Conservation (phyloP, 2,113 vertebrate genomes). For the Protobothrops flavoviridis region DNA sequence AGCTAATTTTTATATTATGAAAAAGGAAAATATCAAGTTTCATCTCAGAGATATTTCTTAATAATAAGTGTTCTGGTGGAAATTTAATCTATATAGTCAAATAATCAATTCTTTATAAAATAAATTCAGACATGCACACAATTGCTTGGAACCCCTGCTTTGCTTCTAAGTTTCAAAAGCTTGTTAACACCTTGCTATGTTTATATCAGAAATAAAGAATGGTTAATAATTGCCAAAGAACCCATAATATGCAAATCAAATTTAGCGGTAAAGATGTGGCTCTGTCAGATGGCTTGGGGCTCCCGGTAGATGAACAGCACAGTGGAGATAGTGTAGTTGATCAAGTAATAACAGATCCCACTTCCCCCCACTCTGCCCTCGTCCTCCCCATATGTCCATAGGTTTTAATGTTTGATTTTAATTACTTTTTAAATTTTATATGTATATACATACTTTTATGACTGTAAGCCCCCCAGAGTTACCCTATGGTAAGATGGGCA, state of each 20-base stretch:
- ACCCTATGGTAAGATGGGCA: too few relatives aligned
- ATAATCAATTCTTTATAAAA: neutral
- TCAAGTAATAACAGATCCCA: neutral
- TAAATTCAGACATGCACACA: neutral
- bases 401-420: too few relatives aligned
- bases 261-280: neutral
- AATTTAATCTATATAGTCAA: neutral
- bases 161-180: neutral
- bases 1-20: neutral
- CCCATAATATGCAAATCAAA: neutral
- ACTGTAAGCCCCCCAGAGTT: too few relatives aligned
- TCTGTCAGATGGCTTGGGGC: neutral
- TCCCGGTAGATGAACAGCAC: neutral
- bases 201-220: neutral
- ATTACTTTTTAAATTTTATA: too few relatives aligned
- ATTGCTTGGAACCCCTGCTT: neutral
- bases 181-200: neutral
- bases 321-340: too few relatives aligned
- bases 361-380: neutral
- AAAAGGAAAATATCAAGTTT: neutral
- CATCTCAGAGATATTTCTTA: neutral
- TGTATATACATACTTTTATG: too few relatives aligned
- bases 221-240: neutral
- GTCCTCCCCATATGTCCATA: too few relatives aligned
- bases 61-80: neutral